Evolutionary conservation across 2,113 vertebrate species (phyloP).

Genomic region (Micronycteris hirsuta): DNA sequence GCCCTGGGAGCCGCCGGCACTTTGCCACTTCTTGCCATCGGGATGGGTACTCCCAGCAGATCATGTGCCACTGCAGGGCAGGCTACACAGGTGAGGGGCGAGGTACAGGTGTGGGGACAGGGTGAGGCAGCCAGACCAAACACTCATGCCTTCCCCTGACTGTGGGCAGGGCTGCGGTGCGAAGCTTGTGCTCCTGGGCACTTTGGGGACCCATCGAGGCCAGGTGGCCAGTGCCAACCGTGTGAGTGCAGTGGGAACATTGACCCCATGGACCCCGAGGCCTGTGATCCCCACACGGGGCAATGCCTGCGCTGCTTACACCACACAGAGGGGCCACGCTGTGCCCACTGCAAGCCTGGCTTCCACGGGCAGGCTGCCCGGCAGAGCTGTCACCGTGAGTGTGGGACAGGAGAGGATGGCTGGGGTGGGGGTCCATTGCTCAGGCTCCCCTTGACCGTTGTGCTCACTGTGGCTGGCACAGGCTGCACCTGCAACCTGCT

Average conservation of each 20-base stretch:
- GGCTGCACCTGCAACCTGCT: constrained; percentile 93
- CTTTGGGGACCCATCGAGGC: constrained; percentile 91
- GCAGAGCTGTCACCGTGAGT: constrained; percentile 94
- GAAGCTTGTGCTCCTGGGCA: constrained; percentile 94
- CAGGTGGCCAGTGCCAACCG: constrained; percentile 87
- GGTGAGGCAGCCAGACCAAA: background rate
- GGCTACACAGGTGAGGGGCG: constrained; percentile 91
- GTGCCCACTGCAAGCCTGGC: constrained; percentile 87
- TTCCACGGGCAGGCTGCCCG: constrained; percentile 90
- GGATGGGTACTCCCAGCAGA: constrained; percentile 88
- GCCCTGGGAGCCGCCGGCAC: constrained; percentile 87
- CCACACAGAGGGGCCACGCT: constrained; percentile 90
- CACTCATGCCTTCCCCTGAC: background rate
- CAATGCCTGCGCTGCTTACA: constrained; percentile 92
- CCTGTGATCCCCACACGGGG: constrained; percentile 89
- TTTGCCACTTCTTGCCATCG: constrained; percentile 94
- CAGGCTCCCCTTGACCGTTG: background rate
- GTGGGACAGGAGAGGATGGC: fast-evolving
- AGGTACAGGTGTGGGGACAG: background rate
- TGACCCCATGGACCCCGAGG: constrained; percentile 84
- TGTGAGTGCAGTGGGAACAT: constrained; percentile 96
- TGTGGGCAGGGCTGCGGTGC: constrained; percentile 86
- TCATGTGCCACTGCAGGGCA: constrained; percentile 92
- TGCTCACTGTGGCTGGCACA: constrained; percentile 63
- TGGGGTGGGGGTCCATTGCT: fast-evolving